Evolutionary conservation across 2,113 vertebrate species (phyloP), one percentile per base, ranked within the genome.

Genomic region (Aptenodytes patagonicus): DNA sequence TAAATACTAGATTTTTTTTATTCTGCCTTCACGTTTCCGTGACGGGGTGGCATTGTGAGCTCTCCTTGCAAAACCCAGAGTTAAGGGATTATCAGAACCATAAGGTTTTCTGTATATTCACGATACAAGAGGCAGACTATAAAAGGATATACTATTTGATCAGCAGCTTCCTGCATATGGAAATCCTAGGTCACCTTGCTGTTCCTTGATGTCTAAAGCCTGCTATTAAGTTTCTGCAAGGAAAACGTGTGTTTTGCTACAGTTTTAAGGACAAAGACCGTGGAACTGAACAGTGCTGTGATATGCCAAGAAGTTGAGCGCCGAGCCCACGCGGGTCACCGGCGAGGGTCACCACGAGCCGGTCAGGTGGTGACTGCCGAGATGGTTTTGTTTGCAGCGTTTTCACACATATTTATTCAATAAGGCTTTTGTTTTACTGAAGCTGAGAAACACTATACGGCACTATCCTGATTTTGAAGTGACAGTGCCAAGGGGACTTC

Each of bases 321-420:
- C 94, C 4, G 88, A 96, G 97, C 94, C 95, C 94, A 68, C 73
- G 17, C 57, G 13, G 78, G 90, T 96, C 94, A 94, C 81, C 26
- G 70, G 83, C 93, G 97, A 98, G 91, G 94, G 89, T 95, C 95
- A 96, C 84, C 91, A 42, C 26, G 81, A 97, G 95, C 75, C 17
- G 64, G 66, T 97, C 97, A 98, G 96, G 97, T 98, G 96, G 94
- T 87, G 97, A 97, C 97, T 96, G 97, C 83, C 28, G 97, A 97
- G 97, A 97, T 96, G 89, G 91, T 97, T 98, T 98, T 98, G 97
- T 98, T 92, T 98, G 97, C 93, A 90, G 44, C 68, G 6, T 98
- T 99, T 98, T 98, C 98, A 97, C 98, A 98, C 98, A 60, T 98
- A 97, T 98, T 98, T 98, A 97, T 98, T 98, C 95, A 98, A 98